Evolutionary conservation across 2,113 vertebrate genomes (phyloP).

Genomic region (Microtus ochrogaster): DNA sequence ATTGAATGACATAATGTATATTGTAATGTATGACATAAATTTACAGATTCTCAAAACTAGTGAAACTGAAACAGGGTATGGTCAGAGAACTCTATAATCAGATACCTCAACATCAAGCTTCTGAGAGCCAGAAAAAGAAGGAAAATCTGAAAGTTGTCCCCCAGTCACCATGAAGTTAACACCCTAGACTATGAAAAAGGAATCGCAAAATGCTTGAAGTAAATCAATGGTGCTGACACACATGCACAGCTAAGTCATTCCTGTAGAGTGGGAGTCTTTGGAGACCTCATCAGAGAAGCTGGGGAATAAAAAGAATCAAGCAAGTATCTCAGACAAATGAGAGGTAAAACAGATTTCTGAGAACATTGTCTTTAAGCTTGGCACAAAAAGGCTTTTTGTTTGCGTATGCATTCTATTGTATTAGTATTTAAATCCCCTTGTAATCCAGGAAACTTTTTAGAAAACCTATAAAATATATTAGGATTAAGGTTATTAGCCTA

Average conservation of each 20-base stretch:
- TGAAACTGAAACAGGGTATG: conserved; percentile 42
- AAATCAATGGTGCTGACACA: not conserved
- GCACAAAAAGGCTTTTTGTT: conserved; percentile 29
- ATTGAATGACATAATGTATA: not conserved
- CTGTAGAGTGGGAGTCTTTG: not conserved
- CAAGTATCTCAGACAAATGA: conserved; percentile 51
- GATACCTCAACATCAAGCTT: conserved; percentile 28
- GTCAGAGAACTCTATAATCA: not conserved
- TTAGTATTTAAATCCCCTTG: conserved; percentile 42
- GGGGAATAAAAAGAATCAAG: conserved; percentile 13
- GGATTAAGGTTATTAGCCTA: not conserved
- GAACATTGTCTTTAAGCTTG: conserved; percentile 60
- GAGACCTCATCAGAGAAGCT: conserved; percentile 19
- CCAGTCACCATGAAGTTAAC: not conserved
- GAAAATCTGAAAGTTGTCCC: conserved; percentile 30
- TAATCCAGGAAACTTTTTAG: conserved; percentile 51
- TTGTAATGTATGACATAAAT: not conserved
- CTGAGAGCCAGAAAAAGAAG: conserved; percentile 43
- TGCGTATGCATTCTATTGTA: conserved; percentile 57
- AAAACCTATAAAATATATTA: conserved; percentile 15
- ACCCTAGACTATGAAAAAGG: not conserved
- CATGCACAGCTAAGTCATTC: rapidly evolving
- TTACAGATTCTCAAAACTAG: not conserved
- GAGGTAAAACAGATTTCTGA: conserved; percentile 39
- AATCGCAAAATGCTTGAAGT: not conserved